Base-by-base conservation (phyloP, 2,888 invertebrate species). In the Dichetophora obliterata region DNA sequence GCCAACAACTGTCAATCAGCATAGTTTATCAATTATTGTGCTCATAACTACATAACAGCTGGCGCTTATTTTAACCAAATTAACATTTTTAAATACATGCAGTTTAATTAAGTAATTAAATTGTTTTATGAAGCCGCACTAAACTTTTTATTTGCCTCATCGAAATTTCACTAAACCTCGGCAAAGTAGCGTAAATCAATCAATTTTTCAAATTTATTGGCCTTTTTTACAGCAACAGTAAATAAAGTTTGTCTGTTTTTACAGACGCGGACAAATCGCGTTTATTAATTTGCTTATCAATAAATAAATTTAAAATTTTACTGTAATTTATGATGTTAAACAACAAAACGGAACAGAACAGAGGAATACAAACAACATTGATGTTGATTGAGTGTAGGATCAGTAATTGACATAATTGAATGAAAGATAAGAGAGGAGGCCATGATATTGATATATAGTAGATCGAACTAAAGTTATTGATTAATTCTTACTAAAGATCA, bases 221-320 rank as follows among this genome's bases (percentile, higher is more conserved):
- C 1, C 14, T 14, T 43, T 43, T 43, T 2, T 11, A 43, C 43
- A 43, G 43, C 14, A 43, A 43, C 43, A 43, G 43, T 43, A 43
- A 6, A 43, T 43, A 43, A 43, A 43, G 11, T 11, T 43, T 43
- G 43, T 43, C 43, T 43, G 11, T 14, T 31, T 43, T 14, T 43
- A 43, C 43, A 43, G 43, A 11, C 43, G 14, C 43, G 11, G 43
- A 43, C 43, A 43, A 43, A 43, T 43, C 43, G 50, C n/a, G 50
- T 24, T 68, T 24, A 68, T 48, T 68, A 48, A 68, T 68, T 16
- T 22, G 68, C 68, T 68, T 50, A 68, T 68, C 68, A 22, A 16
- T 37, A 22, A 68, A 68, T 50, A 14, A 48, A 68, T 50, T 48
- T 68, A 5, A 24, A 50, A 24, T 68, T 68, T 31, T 19, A n/a